A percentile compares a stretch with the other conserved stretches of the same genome.
These are phyloP conservation scores for Carettochelys insculpta DNA, from an alignment of 2,113 vertebrate species.

Conservation along the genomic window DNA sequence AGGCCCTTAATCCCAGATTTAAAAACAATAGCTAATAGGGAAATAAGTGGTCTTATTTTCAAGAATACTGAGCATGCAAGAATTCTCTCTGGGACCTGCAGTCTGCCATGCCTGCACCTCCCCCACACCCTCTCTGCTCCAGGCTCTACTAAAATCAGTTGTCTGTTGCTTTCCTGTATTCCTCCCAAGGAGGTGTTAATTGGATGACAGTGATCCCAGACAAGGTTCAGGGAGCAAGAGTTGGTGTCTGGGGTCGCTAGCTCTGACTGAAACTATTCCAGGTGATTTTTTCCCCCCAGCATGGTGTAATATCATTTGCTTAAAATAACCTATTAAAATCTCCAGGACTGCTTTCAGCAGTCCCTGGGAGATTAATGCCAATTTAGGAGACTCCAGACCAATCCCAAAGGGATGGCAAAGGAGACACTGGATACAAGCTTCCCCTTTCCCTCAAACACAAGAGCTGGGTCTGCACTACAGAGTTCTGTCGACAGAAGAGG, in stretches of 20 bases:
- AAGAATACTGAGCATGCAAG: background rate
- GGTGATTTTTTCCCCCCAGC: no score
- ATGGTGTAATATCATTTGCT: no score
- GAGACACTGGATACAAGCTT: constrained; percentile 28
- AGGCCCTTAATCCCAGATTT: background rate
- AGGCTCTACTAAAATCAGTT: rapidly evolving
- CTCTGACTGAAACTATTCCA: no score
- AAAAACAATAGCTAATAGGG: no score
- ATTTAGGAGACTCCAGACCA: no score
- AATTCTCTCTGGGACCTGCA: background rate
- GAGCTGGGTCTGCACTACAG: no score
- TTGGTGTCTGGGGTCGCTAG: background rate
- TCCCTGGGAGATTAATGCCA: no score
- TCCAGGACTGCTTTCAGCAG: no score
- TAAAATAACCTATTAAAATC: no score
- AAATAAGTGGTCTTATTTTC: background rate
- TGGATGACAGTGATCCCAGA: background rate
- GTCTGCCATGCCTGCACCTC: no score
- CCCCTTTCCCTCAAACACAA: constrained; percentile 32
- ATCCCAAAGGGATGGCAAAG: constrained; percentile 14
- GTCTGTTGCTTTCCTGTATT: background rate
- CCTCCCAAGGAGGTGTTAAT: background rate
- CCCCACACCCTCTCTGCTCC: background rate
- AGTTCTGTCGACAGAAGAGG: no score
- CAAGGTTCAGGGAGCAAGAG: background rate